Evolutionary conservation across 2,888 invertebrate species (phyloP), one percentile per base, ranked within the genome.

Genomic region (Trissolcus brochymenae): DNA sequence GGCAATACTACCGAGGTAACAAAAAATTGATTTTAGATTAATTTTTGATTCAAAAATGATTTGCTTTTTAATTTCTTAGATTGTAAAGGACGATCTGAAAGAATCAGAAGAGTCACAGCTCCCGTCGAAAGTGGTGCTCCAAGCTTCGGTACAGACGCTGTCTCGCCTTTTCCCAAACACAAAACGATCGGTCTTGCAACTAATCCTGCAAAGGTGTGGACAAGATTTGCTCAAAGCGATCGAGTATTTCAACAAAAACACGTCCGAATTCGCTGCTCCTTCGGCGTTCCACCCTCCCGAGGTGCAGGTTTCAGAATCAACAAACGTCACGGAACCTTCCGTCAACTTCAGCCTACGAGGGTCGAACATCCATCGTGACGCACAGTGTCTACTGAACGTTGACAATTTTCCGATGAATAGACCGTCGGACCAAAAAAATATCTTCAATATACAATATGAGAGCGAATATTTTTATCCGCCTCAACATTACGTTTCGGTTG

Each of bases 141-240:
- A 93, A 17, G 94, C 93, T 59, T 94, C 94, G 65, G 90, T 95
- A 84, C 97, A 98, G 82, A 96, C 98, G 91, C 90, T 98, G 50
- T 92, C 94, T 11, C 94, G 96, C 81, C 90, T 98, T 41, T 98
- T 98, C 87, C 98, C 98, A 0, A 95, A 95, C 83, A 95, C 96
- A 84, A 96, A 96, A 87, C 91, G 95, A 1, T 93, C 96, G 0
- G 96, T 98, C 0, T 90, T 98, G 60, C 97, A 98, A 87, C 90
- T 98, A 81, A 96, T 98, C n/a, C 90, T 98, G 53, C 95, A 96
- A 80, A 93, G 97, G 41, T 98, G 98, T 88, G 96, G 96, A 86
- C 95, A 97, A 81, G 98, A 98, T 87, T 90, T 98, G 56, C 91
- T 97, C 13, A 95, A 95, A 82, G 95, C 97, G 6, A 96, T 97